A percentile compares a stretch with the other conserved stretches of the same genome.
These are phyloP conservation scores for Cryptotermes secundus DNA, from an alignment of 1,140 invertebrate genomes.

Conservation along the genomic window DNA sequence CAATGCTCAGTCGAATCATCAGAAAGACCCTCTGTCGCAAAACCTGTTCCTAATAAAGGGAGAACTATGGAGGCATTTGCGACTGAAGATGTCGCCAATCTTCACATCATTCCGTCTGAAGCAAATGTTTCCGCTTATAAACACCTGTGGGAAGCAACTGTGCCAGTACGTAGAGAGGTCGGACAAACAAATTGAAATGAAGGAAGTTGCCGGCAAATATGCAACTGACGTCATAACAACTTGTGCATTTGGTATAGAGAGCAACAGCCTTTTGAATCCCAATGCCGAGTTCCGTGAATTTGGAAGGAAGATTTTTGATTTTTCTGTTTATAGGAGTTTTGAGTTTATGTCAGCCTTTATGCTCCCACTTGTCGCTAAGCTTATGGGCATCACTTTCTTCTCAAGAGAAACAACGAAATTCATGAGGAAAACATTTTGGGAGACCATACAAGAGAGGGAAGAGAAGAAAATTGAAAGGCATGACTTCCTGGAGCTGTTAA, in stretches of 20 bases:
- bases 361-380: slow-evolving; percentile 8
- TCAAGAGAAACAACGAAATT: slow-evolving; percentile 52
- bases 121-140: slow-evolving; percentile 41
- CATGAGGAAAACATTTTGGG: slow-evolving; percentile 54
- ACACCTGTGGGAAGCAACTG: background rate
- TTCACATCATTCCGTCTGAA: slow-evolving; percentile 52
- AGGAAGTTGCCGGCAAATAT: slow-evolving; percentile 27
- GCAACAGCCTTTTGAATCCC: slow-evolving; percentile 34
- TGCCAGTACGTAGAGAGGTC: background rate
- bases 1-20: slow-evolving; percentile 48
- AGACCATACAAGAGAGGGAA: slow-evolving; percentile 55
- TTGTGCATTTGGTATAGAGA: slow-evolving; percentile 34
- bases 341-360: slow-evolving; percentile 30
- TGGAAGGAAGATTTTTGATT: slow-evolving; percentile 29
- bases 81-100: slow-evolving; percentile 50
- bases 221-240: slow-evolving; percentile 34
- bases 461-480: slow-evolving; percentile 50
- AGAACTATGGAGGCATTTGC: slow-evolving; percentile 48
- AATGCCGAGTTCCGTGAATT: slow-evolving; percentile 35
- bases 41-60: slow-evolving; percentile 40
- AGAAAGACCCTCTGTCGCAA: slow-evolving; percentile 48
- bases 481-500: slow-evolving; percentile 61
- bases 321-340: slow-evolving; percentile 19
- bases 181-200: background rate
- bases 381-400: slow-evolving; percentile 48